Evolutionary conservation across 2,888 invertebrate genomes (phyloP), one percentile per base, ranked within the genome.

Genomic region (Mimachlamys varia): DNA sequence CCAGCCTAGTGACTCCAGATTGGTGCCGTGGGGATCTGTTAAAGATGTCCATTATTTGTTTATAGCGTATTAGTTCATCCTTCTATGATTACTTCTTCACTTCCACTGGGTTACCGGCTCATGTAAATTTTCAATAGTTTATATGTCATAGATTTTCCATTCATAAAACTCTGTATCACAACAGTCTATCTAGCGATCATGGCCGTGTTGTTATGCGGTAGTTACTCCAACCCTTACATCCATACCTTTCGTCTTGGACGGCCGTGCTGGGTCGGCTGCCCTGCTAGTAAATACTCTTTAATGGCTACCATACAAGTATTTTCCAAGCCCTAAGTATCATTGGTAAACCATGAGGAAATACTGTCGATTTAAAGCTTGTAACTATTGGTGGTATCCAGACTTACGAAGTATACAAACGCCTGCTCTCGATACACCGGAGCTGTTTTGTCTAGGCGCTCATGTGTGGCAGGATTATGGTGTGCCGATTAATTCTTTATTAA

Each of bases 301-400:
- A 19, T 7, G 19, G 58, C 27, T 76, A 17, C 27, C 33, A 2
- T 15, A 7, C 76, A 76, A 53, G 53, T 58, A 22, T 58, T 58
- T 76, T 27, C 76, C 33, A 10, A 33, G 33, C 33, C 76, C 13
- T 76, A 33, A 76, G 76, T 15, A 76, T 33, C 76, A 27, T 33
- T 76, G 76, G 13, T 33, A 33, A 12, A 33, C 33, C 27, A 22
- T 76, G 76, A 76, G 10, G 33, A 76, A 76, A 76, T 76, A 76
- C 76, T 76, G 76, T 76, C 76, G 76, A 76, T 76, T 76, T 27
- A 76, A 76, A 76, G 76, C 76, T 15, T 76, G 76, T 76, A 33
- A 76, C 76, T 7, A 76, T 76, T 33, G 76, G 62, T 62, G 62
- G 62, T 62, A 62, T 62, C 53, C 3, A 62, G 27, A 76, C 33